Evolutionary conservation across 2,888 invertebrate species (phyloP).

Genomic region (Pinctada fucata): DNA sequence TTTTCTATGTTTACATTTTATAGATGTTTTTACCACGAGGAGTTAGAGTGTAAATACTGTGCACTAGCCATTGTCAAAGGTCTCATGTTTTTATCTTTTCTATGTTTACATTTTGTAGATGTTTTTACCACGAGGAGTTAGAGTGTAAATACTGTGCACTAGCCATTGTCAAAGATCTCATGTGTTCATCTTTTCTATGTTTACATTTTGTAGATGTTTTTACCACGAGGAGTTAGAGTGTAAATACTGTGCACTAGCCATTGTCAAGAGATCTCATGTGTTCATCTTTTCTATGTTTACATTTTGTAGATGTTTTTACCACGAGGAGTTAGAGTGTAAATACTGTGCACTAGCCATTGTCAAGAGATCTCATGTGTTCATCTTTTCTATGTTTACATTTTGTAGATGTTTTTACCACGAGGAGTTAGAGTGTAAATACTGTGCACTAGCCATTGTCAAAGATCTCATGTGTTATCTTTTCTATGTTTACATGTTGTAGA

Average conservation of each 20-base stretch:
- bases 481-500: conserved; percentile 37
- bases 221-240: conserved; percentile 66
- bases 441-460: conserved; percentile 62
- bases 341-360: conserved; percentile 63
- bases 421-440: conserved; percentile 61
- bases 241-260: conserved; percentile 62
- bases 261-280: conserved; percentile 62
- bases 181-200: too few relatives aligned
- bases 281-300: too few relatives aligned
- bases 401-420: conserved; percentile 66
- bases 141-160: conserved; percentile 65
- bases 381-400: neutral
- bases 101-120: conserved; percentile 43
- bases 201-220: conserved; percentile 50
- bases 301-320: conserved; percentile 58
- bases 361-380: conserved; percentile 54
- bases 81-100: too few relatives aligned
- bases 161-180: conserved; percentile 59
- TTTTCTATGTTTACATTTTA: conserved; percentile 1
- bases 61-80: conserved; percentile 61
- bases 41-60: conserved; percentile 63
- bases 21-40: conserved; percentile 66
- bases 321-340: conserved; percentile 64
- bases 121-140: conserved; percentile 64
- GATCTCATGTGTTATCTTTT: too few relatives aligned